phyloP scores from a whole-genome alignment of 2,113 vertebrate species.

The Eidolon helvum region DNA sequence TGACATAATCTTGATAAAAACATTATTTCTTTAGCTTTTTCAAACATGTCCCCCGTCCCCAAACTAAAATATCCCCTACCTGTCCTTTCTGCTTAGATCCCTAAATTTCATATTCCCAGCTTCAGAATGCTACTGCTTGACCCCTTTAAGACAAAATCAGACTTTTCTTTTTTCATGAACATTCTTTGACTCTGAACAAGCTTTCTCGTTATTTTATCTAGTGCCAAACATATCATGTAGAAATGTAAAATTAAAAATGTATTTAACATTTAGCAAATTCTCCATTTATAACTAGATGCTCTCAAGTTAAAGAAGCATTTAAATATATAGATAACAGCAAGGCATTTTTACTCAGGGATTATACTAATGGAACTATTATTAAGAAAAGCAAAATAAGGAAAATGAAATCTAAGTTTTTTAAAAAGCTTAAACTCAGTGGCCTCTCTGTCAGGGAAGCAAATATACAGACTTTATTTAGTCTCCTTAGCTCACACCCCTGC shows the following conservation, averaged over 20 bases:
- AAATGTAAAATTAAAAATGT: not conserved
- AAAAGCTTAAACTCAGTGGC: not conserved
- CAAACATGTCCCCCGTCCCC: not conserved
- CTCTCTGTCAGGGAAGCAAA: not conserved
- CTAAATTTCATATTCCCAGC: not conserved
- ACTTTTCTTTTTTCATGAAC: not conserved
- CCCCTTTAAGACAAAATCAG: not conserved
- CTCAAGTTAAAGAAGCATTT: not conserved
- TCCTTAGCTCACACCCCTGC: not conserved
- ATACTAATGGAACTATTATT: not conserved
- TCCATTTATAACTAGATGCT: not conserved
- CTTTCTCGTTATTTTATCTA: not conserved
- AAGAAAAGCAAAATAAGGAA: not conserved
- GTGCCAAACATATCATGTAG: not conserved
- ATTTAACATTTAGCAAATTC: not conserved
- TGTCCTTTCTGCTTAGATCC: not conserved
- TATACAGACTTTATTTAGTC: not conserved
- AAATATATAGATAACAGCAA: not conserved
- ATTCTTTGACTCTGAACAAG: not conserved
- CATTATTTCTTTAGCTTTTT: not conserved
- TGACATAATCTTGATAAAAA: not conserved
- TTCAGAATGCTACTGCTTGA: constrained; percentile 1
- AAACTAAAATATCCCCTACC: not conserved
- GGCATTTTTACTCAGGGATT: not conserved
- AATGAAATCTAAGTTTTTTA: not conserved